phyloP scores from a whole-genome alignment of 1,140 invertebrate genomes.

The Ladona fulva region DNA sequence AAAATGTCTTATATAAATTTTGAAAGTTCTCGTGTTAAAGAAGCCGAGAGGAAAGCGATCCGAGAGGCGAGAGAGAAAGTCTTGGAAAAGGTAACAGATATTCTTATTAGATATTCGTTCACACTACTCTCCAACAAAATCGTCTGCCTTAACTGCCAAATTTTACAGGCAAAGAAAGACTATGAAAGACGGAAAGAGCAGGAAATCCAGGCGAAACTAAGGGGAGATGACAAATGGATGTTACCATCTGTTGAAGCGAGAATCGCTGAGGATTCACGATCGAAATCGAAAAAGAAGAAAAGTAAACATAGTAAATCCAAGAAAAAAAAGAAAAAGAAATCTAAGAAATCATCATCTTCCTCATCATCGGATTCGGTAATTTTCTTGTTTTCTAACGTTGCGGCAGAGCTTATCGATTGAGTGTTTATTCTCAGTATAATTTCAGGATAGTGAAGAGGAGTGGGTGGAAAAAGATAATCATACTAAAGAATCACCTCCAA shows the following conservation, averaged over 20 bases:
- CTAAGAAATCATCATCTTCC: conserved; percentile 22
- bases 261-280: conserved; percentile 25
- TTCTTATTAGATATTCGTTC: neutral
- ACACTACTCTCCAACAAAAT: neutral
- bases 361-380: conserved; percentile 12
- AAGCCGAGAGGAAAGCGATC: conserved; percentile 32
- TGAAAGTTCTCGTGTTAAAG: conserved; percentile 36
- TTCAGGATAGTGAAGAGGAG: conserved; percentile 26
- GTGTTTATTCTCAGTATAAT: neutral
- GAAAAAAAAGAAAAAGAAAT: conserved; percentile 29
- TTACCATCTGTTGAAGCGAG: conserved; percentile 34
- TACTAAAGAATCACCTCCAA: conserved; percentile 16
- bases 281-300: conserved; percentile 28
- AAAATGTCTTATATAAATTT: conserved; percentile 27
- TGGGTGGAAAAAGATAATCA: conserved; percentile 30
- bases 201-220: conserved; percentile 30
- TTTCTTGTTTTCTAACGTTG: neutral
- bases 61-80: conserved; percentile 31
- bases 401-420: neutral
- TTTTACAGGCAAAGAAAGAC: conserved; percentile 30
- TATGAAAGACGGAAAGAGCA: conserved; percentile 28
- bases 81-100: conserved; percentile 28
- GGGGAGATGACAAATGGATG: conserved; percentile 38
- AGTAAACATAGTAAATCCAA: conserved; percentile 29
- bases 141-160: conserved; percentile 12